Evolutionary conservation across 2,113 vertebrate genomes (phyloP).

Genomic region (Spheniscus mendiculus): DNA sequence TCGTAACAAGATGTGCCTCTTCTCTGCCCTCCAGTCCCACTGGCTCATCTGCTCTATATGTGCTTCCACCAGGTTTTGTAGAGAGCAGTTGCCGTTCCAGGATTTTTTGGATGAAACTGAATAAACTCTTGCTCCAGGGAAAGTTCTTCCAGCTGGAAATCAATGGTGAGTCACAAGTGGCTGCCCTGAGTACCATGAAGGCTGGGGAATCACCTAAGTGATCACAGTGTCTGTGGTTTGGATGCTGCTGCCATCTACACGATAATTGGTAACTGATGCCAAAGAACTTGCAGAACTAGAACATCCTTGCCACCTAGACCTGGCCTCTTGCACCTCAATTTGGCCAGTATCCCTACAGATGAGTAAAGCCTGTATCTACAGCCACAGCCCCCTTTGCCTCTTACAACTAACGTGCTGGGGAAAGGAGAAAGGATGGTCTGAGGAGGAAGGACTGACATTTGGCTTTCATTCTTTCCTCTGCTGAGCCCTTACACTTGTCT

Average conservation of each 20-base stretch:
- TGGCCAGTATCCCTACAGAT: background rate
- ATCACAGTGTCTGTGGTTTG: background rate
- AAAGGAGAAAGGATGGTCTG: background rate
- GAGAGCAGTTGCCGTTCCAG: conserved; percentile 29
- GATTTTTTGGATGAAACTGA: conserved; percentile 61
- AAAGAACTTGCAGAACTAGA: background rate
- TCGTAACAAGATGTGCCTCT: background rate
- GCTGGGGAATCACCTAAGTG: background rate
- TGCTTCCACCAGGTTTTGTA: conserved; percentile 21
- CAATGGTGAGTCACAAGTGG: conserved; percentile 35
- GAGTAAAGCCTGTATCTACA: background rate
- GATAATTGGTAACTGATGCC: background rate
- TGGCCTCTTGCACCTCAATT: background rate
- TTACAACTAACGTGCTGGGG: background rate
- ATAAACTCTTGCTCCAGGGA: conserved; percentile 27
- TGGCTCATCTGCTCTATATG: background rate
- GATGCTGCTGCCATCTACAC: background rate
- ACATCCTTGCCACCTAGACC: background rate
- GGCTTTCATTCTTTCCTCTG: background rate
- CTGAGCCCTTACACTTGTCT: background rate
- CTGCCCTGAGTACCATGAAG: background rate
- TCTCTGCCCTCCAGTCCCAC: background rate
- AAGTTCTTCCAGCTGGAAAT: conserved; percentile 56
- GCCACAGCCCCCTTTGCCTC: background rate
- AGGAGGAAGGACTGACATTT: background rate